Percentiles rank a stretch among this genome's conserved stretches.
These are phyloP conservation scores for Drosophila guanche DNA, from an alignment of 1,140 invertebrate species.

Conservation along the genomic window DNA sequence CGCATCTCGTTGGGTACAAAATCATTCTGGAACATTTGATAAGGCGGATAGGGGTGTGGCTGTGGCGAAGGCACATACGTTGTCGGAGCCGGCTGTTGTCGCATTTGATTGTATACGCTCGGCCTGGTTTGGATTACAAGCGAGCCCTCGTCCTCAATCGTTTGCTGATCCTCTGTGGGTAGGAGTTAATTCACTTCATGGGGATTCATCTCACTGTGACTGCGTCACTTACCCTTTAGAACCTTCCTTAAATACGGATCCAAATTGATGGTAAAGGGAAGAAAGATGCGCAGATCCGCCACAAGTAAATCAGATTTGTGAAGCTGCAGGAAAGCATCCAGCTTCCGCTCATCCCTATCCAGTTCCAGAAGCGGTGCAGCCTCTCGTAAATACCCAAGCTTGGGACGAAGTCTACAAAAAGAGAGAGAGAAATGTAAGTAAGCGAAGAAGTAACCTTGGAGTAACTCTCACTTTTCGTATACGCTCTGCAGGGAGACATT, in stretches of 20 bases:
- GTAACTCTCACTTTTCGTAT: slow-evolving; percentile 92
- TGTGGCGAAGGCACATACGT: slow-evolving; percentile 79
- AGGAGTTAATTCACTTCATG: not conserved
- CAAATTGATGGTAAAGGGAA: slow-evolving; percentile 98
- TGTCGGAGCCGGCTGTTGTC: slow-evolving; percentile 62
- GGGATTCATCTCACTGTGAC: rapidly evolving
- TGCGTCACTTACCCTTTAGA: slow-evolving; percentile 90
- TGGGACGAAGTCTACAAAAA: slow-evolving; percentile 88
- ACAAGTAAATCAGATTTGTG: slow-evolving; percentile 92
- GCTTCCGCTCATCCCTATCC: slow-evolving; percentile 96
- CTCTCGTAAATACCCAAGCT: slow-evolving; percentile 93
- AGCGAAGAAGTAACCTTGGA: not conserved
- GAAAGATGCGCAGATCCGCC: slow-evolving; percentile 95
- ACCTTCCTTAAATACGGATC: slow-evolving; percentile 98
- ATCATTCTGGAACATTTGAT: slow-evolving; percentile 78
- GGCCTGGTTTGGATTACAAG: slow-evolving; percentile 77
- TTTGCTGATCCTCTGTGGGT: slow-evolving; percentile 87
- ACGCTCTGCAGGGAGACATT: slow-evolving; percentile 92
- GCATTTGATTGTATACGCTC: slow-evolving; percentile 60
- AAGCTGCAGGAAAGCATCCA: slow-evolving; percentile 95
- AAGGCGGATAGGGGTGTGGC: slow-evolving; percentile 70
- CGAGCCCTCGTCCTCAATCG: slow-evolving; percentile 86
- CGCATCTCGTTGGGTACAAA: slow-evolving; percentile 66
- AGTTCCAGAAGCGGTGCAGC: slow-evolving; percentile 94
- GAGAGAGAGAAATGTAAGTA: slow-evolving; percentile 17